A percentile compares a stretch with the other conserved stretches of the same genome.
Conservation (phyloP, 2,113 vertebrate genomes). For the Scytalopus superciliaris region DNA sequence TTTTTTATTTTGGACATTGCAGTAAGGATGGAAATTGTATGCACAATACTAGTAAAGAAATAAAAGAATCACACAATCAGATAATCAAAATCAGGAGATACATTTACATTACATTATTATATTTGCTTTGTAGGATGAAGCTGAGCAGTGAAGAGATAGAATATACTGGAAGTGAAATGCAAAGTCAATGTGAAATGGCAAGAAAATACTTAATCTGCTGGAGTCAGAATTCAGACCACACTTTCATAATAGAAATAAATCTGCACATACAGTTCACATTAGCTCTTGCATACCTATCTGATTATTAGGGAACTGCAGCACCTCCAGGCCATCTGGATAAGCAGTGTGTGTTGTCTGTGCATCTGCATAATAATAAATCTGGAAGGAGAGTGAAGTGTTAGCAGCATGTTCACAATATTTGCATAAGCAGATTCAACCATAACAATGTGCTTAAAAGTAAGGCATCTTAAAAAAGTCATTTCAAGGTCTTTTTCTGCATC, state of each 20-base stretch:
- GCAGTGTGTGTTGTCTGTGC: conserved; percentile 70
- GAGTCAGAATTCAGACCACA: not conserved
- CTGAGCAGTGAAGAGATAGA: not conserved
- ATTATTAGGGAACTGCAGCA: conserved; percentile 74
- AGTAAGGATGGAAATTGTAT: not conserved
- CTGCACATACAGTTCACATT: not conserved
- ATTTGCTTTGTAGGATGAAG: not conserved
- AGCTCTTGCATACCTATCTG: conserved; percentile 73
- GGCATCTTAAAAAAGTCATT: not conserved
- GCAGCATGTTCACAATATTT: not conserved
- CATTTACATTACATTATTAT: not conserved
- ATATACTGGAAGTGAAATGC: not conserved
- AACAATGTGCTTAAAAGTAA: conserved; percentile 9
- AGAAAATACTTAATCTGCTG: not conserved
- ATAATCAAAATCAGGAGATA: not conserved
- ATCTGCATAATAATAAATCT: conserved; percentile 78
- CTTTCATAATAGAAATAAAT: not conserved
- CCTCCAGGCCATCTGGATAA: conserved; percentile 71
- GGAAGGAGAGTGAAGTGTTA: not conserved
- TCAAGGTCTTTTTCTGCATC: not conserved
- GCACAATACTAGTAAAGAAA: not conserved
- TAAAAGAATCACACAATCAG: not conserved
- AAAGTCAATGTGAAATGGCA: not conserved
- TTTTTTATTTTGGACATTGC: not conserved
- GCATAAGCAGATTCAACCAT: not conserved